Percentiles rank a stretch among this genome's conserved stretches.
Evolutionary conservation across 2,113 vertebrate genomes (phyloP).

Genomic region (Melierax canorus): DNA sequence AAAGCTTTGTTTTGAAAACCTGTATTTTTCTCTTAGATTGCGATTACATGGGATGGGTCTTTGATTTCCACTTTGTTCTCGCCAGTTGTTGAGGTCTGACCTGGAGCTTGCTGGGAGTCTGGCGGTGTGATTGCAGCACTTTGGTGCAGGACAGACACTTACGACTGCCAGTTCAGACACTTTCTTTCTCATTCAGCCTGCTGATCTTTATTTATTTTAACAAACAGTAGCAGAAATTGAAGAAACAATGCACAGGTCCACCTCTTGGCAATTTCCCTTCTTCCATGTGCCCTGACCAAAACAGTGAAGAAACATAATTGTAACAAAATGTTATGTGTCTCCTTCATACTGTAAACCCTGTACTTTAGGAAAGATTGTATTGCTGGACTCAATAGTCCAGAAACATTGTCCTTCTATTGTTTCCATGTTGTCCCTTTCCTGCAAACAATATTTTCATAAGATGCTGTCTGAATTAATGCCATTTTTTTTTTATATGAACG

Average conservation of each 20-base stretch:
- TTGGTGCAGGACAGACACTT: background rate
- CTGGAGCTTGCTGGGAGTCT: background rate
- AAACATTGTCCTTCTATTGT: background rate
- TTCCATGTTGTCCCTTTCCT: background rate
- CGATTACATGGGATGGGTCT: background rate
- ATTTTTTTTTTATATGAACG: background rate
- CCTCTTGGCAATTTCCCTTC: background rate
- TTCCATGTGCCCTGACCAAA: background rate
- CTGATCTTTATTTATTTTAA: slow-evolving; percentile 17
- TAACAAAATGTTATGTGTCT: background rate
- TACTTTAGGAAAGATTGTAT: background rate
- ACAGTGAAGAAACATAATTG: background rate
- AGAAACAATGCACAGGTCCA: background rate
- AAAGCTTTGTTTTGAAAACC: slow-evolving; percentile 24
- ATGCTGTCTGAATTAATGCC: background rate
- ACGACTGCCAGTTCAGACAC: background rate
- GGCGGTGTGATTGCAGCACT: background rate
- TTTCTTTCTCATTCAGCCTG: background rate
- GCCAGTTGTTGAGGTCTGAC: background rate
- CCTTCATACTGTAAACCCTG: background rate
- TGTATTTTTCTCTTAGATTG: background rate
- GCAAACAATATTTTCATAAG: background rate
- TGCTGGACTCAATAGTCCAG: background rate
- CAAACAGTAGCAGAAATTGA: background rate
- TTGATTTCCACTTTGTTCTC: background rate